These are phyloP conservation scores for Anguilla japonica DNA, from an alignment of 2,113 vertebrate genomes.

Conservation along the genomic window DNA sequence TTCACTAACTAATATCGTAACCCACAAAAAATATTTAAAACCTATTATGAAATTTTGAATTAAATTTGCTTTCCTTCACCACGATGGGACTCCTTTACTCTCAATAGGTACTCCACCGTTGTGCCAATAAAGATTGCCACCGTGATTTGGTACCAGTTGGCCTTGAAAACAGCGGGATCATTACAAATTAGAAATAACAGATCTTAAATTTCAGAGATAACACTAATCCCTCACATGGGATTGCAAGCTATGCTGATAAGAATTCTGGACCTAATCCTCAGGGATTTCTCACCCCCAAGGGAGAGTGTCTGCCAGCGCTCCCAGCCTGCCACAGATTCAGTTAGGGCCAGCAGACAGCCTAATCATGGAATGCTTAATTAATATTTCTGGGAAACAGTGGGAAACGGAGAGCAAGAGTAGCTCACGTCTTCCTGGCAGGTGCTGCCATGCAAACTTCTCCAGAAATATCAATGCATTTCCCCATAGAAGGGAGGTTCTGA, in stretches of 20 bases:
- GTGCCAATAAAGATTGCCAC: neutral
- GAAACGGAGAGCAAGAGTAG: conserved; percentile 12
- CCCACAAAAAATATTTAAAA: too few relatives aligned
- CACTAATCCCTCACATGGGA: neutral
- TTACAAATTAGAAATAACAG: conserved; percentile 1
- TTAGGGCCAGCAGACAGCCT: conserved; percentile 1
- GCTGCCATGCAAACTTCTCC: neutral
- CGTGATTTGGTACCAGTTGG: neutral
- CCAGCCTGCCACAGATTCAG: neutral
- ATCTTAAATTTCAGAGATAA: neutral
- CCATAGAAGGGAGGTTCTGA: too few relatives aligned
- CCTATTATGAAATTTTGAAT: too few relatives aligned
- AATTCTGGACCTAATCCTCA: conserved; percentile 24
- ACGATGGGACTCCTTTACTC: neutral
- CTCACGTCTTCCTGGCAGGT: neutral
- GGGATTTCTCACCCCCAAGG: conserved; percentile 17
- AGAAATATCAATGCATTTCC: neutral
- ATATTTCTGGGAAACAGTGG: conserved; percentile 13
- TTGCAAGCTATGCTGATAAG: conserved; percentile 13
- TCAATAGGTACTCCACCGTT: neutral
- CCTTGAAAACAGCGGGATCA: neutral
- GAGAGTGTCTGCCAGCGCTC: neutral
- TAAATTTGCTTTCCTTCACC: too few relatives aligned
- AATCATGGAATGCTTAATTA: conserved; percentile 16
- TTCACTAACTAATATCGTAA: too few relatives aligned